phyloP scores from a whole-genome alignment of 2,797 vertebrate genomes.

The Cuculus canorus region DNA sequence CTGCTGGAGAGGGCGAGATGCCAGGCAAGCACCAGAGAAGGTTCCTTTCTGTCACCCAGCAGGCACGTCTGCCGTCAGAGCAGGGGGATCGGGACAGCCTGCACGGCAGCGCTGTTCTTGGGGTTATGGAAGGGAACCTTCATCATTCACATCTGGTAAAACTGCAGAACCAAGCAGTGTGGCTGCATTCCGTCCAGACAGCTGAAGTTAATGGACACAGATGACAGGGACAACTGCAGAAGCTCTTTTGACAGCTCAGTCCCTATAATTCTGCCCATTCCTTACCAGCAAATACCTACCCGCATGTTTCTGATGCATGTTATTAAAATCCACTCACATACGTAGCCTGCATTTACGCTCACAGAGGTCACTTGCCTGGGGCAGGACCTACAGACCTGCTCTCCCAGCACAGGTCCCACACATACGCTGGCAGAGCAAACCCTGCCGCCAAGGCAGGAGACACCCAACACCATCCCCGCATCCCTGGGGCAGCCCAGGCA shows the following conservation, averaged over 20 bases:
- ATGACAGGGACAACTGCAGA: not conserved
- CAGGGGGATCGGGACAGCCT: fast-evolving
- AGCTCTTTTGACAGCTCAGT: fast-evolving
- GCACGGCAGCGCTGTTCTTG: not conserved
- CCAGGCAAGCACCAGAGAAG: not conserved
- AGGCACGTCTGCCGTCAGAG: fast-evolving
- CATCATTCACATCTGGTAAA: fast-evolving
- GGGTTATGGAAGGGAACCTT: fast-evolving
- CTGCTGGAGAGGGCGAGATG: not conserved
- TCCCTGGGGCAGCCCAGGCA: fast-evolving
- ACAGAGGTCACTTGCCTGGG: fast-evolving
- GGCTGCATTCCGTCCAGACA: not conserved
- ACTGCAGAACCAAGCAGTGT: fast-evolving
- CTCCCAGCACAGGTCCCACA: fast-evolving
- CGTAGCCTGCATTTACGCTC: fast-evolving
- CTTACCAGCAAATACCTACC: not conserved
- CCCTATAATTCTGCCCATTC: fast-evolving
- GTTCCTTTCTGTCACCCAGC: fast-evolving
- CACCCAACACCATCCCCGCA: fast-evolving
- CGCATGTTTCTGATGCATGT: fast-evolving
- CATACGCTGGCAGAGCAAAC: fast-evolving
- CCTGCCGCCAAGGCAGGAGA: fast-evolving
- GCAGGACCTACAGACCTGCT: fast-evolving
- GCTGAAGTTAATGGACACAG: fast-evolving
- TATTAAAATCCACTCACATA: fast-evolving